Evolutionary conservation across 2,888 invertebrate genomes (phyloP).

Genomic region (Smittia aterrima): DNA sequence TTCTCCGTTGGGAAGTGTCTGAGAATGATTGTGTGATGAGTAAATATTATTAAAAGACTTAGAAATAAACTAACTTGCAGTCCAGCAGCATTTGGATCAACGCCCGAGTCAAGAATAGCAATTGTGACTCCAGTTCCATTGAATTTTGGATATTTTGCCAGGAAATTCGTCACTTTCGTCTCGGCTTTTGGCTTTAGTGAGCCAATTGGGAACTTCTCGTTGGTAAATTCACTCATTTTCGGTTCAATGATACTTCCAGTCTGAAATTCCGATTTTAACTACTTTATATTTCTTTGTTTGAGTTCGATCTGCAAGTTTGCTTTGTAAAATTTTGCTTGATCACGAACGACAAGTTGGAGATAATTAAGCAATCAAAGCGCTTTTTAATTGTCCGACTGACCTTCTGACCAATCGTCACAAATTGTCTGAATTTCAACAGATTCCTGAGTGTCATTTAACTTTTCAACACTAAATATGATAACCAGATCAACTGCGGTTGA

Average conservation of each 20-base stretch:
- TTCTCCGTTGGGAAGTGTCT: constrained; percentile 68
- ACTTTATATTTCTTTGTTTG: constrained; percentile 9
- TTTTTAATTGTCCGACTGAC: background rate
- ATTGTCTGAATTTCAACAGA: background rate
- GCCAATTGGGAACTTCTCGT: constrained; percentile 75
- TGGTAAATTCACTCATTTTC: constrained; percentile 54
- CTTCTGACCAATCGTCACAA: no score
- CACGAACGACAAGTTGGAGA: no score
- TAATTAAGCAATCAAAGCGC: no score
- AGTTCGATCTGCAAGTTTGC: no score
- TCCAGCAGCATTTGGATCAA: constrained; percentile 94
- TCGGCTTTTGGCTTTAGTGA: constrained; percentile 91
- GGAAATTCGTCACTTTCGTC: constrained; percentile 83
- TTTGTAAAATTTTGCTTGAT: background rate
- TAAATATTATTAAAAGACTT: constrained; percentile 54
- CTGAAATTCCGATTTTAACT: constrained; percentile 36
- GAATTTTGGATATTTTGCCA: constrained; percentile 82
- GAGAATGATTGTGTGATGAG: background rate
- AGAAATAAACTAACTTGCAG: constrained; percentile 71
- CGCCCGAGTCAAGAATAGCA: constrained; percentile 96
- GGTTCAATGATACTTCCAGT: background rate
- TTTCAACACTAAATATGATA: no score
- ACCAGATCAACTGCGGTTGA: no score
- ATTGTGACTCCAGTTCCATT: constrained; percentile 91
- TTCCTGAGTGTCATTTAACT: background rate